A percentile compares a stretch with the other conserved stretches of the same genome.
Conservation (phyloP, 92 coral and sea anemone genomes). For the Parazoanthus darwini region DNA sequence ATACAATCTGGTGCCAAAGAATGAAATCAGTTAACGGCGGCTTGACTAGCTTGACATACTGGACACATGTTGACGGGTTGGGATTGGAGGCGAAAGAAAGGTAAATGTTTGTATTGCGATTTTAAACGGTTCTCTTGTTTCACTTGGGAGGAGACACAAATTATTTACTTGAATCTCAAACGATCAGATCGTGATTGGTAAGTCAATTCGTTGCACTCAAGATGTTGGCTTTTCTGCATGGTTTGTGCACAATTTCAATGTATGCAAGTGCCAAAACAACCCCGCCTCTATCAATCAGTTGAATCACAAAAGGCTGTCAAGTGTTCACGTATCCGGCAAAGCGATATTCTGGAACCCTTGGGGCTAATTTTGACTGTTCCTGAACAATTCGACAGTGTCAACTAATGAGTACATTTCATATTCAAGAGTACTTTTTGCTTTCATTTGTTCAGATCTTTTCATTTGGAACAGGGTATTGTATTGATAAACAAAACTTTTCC, state of each 20-base stretch:
- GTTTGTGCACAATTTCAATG: constrained; percentile 12
- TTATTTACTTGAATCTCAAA: constrained; percentile 1
- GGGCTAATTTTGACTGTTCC: constrained; percentile 27
- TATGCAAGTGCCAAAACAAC: not conserved
- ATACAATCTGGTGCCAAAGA: constrained; percentile 31
- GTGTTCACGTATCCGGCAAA: not conserved
- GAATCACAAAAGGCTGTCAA: not conserved
- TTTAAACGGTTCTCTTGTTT: not conserved
- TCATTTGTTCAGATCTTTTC: constrained; percentile 27
- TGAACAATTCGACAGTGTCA: constrained; percentile 7
- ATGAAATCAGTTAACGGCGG: constrained; percentile 33
- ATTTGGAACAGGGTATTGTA: constrained; percentile 37
- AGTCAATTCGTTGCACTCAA: not conserved
- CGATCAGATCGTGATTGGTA: not conserved
- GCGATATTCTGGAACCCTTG: constrained; percentile 35
- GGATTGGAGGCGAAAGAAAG: constrained; percentile 1
- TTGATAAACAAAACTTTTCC: constrained; percentile 18
- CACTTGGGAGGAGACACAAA: not conserved
- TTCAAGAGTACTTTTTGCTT: constrained; percentile 29
- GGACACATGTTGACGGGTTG: constrained; percentile 34
- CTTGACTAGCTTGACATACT: constrained; percentile 12
- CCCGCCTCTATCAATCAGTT: not conserved
- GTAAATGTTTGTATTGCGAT: not conserved
- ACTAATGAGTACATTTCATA: constrained; percentile 35
- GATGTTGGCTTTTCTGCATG: constrained; percentile 15